Percentiles rank a stretch among this genome's conserved stretches.
Evolutionary conservation across 2,888 invertebrate genomes (phyloP).

Genomic region (Himalopsyche kuldschensis): DNA sequence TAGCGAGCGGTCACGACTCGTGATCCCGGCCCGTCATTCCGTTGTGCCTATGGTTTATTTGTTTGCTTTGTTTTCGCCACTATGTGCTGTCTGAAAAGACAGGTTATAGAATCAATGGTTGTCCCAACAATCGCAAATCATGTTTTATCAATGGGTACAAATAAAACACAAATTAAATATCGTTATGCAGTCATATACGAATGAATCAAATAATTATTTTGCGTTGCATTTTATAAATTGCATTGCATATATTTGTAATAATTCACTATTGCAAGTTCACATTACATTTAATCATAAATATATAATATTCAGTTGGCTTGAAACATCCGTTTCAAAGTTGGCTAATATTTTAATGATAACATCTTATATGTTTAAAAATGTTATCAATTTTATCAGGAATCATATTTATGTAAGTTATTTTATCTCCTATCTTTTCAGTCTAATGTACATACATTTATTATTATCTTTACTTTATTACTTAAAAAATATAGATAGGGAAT

Average conservation of each 20-base stretch:
- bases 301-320: no score
- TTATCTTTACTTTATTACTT: no score
- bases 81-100: background rate
- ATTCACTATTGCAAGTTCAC: no score
- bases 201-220: no score
- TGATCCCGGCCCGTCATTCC: constrained; percentile 10
- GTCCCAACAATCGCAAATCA: background rate
- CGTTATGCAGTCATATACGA: no score
- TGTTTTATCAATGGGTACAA: background rate
- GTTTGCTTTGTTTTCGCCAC: background rate
- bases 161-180: background rate
- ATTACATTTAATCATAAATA: no score
- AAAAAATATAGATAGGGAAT: no score
- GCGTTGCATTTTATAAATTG: no score
- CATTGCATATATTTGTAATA: no score
- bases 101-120: background rate
- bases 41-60: background rate
- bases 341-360: no score
- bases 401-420: background rate
- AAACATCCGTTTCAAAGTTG: no score
- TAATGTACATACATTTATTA: background rate
- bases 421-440: background rate
- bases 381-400: background rate
- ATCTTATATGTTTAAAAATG: background rate
- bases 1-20: constrained; percentile 15